Evolutionary conservation across 92 coral and sea anemone species (phyloP).

Genomic region (Porites lobata): DNA sequence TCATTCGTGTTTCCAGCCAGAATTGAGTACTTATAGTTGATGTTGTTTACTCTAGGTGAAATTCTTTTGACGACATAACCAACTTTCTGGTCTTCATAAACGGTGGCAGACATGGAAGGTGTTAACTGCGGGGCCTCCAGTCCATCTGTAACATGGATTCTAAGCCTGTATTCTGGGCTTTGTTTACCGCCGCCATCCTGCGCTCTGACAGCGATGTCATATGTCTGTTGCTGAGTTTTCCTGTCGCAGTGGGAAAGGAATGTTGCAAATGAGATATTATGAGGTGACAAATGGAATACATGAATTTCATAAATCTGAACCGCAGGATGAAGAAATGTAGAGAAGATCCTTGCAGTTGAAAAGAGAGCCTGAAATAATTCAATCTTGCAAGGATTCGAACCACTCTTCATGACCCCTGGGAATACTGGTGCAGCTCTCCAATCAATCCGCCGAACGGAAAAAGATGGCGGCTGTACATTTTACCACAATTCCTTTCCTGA

Average conservation of each 20-base stretch:
- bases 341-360: too few species aligned
- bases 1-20: conserved; percentile 79
- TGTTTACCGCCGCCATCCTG: background rate
- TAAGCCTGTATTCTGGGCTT: background rate
- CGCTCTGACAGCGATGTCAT: conserved; percentile 28
- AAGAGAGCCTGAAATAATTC: too few species aligned
- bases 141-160: conserved; percentile 55
- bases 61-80: conserved; percentile 58
- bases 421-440: too few species aligned
- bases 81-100: conserved; percentile 61
- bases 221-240: background rate
- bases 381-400: too few species aligned
- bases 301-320: too few species aligned
- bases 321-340: too few species aligned
- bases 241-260: conserved; percentile 6
- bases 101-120: background rate
- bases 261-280: too few species aligned
- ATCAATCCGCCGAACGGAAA: too few species aligned
- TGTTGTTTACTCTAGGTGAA: conserved; percentile 42
- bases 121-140: conserved; percentile 59
- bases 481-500: too few species aligned
- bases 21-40: conserved; percentile 70
- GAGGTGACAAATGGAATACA: too few species aligned
- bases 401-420: too few species aligned
- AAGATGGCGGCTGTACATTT: too few species aligned